These are phyloP conservation scores for Hippopotamus amphibius DNA, from an alignment of 2,113 vertebrate species.

Conservation along the genomic window DNA sequence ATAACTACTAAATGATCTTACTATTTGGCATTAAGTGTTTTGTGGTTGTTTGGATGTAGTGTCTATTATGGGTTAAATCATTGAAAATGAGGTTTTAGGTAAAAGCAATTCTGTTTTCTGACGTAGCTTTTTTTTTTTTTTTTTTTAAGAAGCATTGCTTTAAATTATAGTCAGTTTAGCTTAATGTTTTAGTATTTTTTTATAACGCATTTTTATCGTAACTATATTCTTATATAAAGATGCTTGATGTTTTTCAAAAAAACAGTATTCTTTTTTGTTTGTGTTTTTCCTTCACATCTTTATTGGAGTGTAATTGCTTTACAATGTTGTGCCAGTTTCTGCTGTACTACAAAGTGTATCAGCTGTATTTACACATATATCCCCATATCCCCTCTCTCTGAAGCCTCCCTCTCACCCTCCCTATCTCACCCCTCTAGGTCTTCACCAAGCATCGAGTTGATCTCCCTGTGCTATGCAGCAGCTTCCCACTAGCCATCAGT, in stretches of 20 bases:
- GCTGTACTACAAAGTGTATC: no score
- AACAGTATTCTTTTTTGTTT: background rate
- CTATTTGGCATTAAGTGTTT: background rate
- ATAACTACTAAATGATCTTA: constrained; percentile 8
- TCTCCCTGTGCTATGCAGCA: no score
- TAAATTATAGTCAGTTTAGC: background rate
- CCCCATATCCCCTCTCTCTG: no score
- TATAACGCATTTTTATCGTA: background rate
- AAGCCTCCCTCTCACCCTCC: no score
- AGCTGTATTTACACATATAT: no score
- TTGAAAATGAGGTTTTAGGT: background rate
- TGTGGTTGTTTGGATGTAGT: background rate
- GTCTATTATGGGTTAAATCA: background rate
- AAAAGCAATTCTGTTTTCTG: constrained; percentile 18
- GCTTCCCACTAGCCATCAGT: no score
- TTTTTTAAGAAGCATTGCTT: background rate
- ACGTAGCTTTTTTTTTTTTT: background rate
- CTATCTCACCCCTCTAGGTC: no score
- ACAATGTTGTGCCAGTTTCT: no score
- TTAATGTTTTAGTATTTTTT: background rate
- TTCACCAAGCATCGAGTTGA: no score
- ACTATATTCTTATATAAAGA: constrained; percentile 23
- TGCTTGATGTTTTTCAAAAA: background rate
- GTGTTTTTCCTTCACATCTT: no score
- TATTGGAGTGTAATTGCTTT: no score